These are phyloP conservation scores for Carollia perspicillata DNA, from an alignment of 2,113 vertebrate species.

Conservation along the genomic window DNA sequence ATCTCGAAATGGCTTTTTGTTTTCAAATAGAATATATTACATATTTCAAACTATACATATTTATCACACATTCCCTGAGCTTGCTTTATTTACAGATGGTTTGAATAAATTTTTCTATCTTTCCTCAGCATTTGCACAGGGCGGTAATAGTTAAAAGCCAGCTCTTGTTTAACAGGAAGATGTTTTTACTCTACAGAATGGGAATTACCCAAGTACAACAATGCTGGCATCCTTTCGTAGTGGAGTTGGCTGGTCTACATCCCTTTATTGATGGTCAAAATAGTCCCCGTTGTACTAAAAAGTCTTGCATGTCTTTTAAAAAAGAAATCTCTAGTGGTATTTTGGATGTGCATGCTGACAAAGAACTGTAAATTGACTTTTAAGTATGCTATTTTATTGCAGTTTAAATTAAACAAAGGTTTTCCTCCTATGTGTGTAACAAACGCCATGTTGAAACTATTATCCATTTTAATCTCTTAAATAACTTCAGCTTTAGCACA, in stretches of 20 bases:
- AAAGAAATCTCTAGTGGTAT: background rate
- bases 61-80: constrained; percentile 59
- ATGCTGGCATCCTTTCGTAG: background rate
- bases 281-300: constrained; percentile 33
- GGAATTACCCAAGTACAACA: constrained; percentile 39
- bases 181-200: constrained; percentile 44
- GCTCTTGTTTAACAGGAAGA: constrained; percentile 51
- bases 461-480: constrained; percentile 60
- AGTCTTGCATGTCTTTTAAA: constrained; percentile 35
- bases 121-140: constrained; percentile 25
- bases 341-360: constrained; percentile 36
- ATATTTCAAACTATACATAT: constrained; percentile 66
- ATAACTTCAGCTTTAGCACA: constrained; percentile 61
- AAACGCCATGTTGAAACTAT: constrained; percentile 53
- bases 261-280: constrained; percentile 41
- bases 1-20: constrained; percentile 66
- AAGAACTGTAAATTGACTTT: constrained; percentile 61
- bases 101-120: constrained; percentile 57
- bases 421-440: constrained; percentile 11
- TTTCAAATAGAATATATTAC: constrained; percentile 66
- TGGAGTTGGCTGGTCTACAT: background rate
- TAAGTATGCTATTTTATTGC: constrained; percentile 45
- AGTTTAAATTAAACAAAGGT: constrained; percentile 61
- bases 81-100: constrained; percentile 68
- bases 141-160: constrained; percentile 52